A percentile compares a stretch with the other conserved stretches of the same genome.
Conservation (phyloP, 2,888 invertebrate genomes). For the Pollenia amentaria region DNA sequence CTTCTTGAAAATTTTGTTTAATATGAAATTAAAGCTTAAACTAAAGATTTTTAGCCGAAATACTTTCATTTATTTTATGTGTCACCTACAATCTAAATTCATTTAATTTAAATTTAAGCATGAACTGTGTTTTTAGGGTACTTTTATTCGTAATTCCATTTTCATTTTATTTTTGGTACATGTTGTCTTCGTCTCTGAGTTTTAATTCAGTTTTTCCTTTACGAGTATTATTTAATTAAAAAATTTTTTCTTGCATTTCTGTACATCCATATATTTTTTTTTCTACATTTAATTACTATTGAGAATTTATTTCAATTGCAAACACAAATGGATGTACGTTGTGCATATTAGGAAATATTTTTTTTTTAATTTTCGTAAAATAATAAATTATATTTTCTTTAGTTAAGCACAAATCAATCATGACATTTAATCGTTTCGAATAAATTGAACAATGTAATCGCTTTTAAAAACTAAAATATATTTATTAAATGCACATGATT, state of each 20-base stretch:
- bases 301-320: neutral
- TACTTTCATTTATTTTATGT: slow-evolving; percentile 31
- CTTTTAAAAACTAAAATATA: slow-evolving; percentile 4
- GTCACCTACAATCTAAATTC: slow-evolving; percentile 52
- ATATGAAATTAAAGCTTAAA: no score
- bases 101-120: slow-evolving; percentile 26
- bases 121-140: slow-evolving; percentile 5
- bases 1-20: no score
- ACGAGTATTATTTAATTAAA: neutral
- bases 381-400: slow-evolving; percentile 14
- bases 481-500: slow-evolving; percentile 27
- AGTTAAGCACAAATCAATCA: slow-evolving; percentile 20
- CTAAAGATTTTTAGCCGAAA: no score
- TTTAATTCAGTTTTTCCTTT: slow-evolving; percentile 1
- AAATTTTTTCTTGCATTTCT: slow-evolving; percentile 23
- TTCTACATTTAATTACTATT: neutral
- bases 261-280: neutral
- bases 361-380: neutral
- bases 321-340: neutral
- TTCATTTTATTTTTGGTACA: neutral
- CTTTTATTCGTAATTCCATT: slow-evolving; percentile 1
- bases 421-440: slow-evolving; percentile 34
- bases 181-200: slow-evolving; percentile 16
- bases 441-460: neutral
- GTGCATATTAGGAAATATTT: neutral